Percentiles rank a stretch among this genome's conserved stretches.
Conservation (phyloP, 2,888 invertebrate genomes). For the Troglohyphantes excavatus region DNA sequence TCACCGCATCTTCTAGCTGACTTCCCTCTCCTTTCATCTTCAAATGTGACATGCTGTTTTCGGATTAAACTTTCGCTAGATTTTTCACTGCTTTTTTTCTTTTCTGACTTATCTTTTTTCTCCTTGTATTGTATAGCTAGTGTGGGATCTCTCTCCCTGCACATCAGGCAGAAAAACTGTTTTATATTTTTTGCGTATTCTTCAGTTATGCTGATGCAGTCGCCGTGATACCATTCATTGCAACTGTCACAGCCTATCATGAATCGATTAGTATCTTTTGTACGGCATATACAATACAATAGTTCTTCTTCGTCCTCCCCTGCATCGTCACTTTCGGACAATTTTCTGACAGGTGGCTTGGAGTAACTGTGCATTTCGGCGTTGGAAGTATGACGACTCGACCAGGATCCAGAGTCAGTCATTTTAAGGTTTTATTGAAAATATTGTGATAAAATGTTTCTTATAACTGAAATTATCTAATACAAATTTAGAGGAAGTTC, state of each 20-base stretch:
- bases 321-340: conserved; percentile 36
- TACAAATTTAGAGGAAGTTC: no score
- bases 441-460: conserved; percentile 85
- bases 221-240: conserved; percentile 99
- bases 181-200: conserved; percentile 95
- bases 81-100: conserved; percentile 75
- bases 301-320: conserved; percentile 54
- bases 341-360: conserved; percentile 47
- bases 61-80: conserved; percentile 77
- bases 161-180: conserved; percentile 91
- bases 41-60: conserved; percentile 60
- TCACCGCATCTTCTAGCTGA: conserved; percentile 86
- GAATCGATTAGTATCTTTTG: conserved; percentile 95
- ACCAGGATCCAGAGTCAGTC: background rate
- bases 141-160: conserved; percentile 89
- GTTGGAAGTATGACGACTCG: conserved; percentile 4
- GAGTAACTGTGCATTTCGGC: conserved; percentile 70
- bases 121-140: conserved; percentile 84
- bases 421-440: conserved; percentile 85
- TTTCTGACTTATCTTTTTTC: conserved; percentile 80
- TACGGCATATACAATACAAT: conserved; percentile 96
- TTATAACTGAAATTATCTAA: no score
- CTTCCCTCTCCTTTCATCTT: conserved; percentile 80
- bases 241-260: conserved; percentile 99
- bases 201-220: conserved; percentile 97